Evolutionary conservation across 1,140 invertebrate species (phyloP).

Genomic region (Drosophila sechellia): DNA sequence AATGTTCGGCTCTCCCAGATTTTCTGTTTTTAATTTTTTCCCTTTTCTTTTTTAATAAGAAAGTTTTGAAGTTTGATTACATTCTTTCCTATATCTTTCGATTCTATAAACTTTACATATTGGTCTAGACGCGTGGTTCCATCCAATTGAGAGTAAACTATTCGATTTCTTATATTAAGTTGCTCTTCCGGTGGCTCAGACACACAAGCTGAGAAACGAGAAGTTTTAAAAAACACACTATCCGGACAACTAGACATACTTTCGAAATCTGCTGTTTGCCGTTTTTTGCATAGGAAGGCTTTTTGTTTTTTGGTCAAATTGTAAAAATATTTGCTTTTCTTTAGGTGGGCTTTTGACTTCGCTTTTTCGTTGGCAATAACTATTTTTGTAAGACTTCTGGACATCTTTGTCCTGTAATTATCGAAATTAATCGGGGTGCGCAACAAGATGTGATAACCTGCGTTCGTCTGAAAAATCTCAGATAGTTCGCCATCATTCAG

Average conservation of each 20-base stretch:
- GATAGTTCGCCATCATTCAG: not conserved
- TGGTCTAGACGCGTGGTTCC: not conserved
- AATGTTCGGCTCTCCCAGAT: not conserved
- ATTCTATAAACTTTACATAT: not conserved
- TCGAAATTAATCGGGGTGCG: not conserved
- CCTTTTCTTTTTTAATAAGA: not conserved
- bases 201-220: not conserved
- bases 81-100: not conserved
- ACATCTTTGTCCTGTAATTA: not conserved
- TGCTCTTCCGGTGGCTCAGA: not conserved
- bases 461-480: not conserved
- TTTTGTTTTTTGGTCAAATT: not conserved
- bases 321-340: not conserved
- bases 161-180: not conserved
- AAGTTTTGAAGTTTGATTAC: not conserved
- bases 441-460: conserved; percentile 9
- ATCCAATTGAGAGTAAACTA: not conserved
- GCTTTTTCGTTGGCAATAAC: not conserved
- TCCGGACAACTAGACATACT: too few species aligned
- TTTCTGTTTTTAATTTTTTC: not conserved
- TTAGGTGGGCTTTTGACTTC: not conserved
- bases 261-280: not conserved
- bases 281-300: not conserved
- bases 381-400: not conserved
- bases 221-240: not conserved